Evolutionary conservation across 2,888 invertebrate genomes (phyloP).

Genomic region (Bruchidius siliquastri): DNA sequence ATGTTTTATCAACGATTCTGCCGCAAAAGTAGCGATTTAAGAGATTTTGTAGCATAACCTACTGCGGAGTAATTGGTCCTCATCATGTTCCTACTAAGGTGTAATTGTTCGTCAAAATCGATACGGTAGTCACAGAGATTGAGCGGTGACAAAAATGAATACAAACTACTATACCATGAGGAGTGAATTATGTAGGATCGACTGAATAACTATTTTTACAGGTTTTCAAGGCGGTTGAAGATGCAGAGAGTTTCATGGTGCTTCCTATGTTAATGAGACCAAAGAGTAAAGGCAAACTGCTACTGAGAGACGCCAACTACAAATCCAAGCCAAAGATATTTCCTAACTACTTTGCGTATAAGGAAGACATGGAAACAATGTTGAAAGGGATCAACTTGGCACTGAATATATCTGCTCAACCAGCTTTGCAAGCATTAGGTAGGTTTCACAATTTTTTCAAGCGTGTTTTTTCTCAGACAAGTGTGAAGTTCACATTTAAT

Average conservation of each 20-base stretch:
- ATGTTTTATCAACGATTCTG: too few relatives aligned
- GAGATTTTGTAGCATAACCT: too few relatives aligned
- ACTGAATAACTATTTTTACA: background rate
- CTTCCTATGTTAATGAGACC: constrained; percentile 57
- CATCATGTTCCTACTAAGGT: too few relatives aligned
- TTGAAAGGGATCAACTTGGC: constrained; percentile 60
- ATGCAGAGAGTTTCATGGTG: constrained; percentile 47
- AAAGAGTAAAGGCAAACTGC: constrained; percentile 56
- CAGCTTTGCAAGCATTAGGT: constrained; percentile 52
- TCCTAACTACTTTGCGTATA: constrained; percentile 57
- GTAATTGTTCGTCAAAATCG: too few relatives aligned
- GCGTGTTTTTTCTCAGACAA: too few relatives aligned
- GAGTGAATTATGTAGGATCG: too few relatives aligned
- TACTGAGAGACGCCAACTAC: constrained; percentile 53
- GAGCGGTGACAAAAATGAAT: too few relatives aligned
- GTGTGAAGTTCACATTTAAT: too few relatives aligned
- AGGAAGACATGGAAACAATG: constrained; percentile 59
- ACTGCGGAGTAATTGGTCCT: too few relatives aligned
- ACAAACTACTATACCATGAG: too few relatives aligned
- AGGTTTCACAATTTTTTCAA: constrained; percentile 34
- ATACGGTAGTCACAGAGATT: too few relatives aligned
- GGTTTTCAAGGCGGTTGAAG: constrained; percentile 41
- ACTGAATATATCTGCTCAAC: constrained; percentile 55
- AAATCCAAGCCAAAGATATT: constrained; percentile 55
- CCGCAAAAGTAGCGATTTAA: too few relatives aligned